These are phyloP conservation scores for Agonopterix alstromeriana DNA, from an alignment of 2,888 invertebrate genomes.

Conservation along the genomic window DNA sequence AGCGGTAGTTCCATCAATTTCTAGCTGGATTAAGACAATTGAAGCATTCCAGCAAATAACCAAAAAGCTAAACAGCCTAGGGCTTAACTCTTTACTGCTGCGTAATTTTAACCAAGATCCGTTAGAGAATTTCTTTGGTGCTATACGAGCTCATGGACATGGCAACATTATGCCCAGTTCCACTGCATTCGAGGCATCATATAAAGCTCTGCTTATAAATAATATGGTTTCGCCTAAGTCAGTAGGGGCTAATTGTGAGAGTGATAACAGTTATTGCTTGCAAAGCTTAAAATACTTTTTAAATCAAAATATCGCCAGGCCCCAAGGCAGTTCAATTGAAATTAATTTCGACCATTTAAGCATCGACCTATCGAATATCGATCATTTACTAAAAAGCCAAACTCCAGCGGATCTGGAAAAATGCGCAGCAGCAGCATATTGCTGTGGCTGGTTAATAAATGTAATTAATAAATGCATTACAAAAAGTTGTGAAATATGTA, in stretches of 20 bases:
- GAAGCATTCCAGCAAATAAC: slow-evolving; percentile 7
- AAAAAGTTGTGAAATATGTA: slow-evolving; percentile 2
- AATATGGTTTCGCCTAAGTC: slow-evolving; percentile 9
- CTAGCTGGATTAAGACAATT: slow-evolving; percentile 15
- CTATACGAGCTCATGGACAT: slow-evolving; percentile 11
- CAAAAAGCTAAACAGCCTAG: not conserved
- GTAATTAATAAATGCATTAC: slow-evolving; percentile 1
- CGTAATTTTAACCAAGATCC: slow-evolving; percentile 12
- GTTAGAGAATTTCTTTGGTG: slow-evolving; percentile 14
- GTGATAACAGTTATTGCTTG: slow-evolving; percentile 9
- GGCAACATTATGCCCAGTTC: slow-evolving; percentile 11
- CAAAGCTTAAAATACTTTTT: slow-evolving; percentile 7
- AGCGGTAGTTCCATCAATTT: slow-evolving; percentile 9
- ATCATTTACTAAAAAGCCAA: slow-evolving; percentile 4
- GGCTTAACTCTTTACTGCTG: slow-evolving; percentile 7
- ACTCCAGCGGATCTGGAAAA: not conserved
- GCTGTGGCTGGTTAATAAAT: slow-evolving; percentile 6
- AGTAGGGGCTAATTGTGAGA: slow-evolving; percentile 9
- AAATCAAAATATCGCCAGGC: slow-evolving; percentile 1
- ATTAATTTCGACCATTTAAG: slow-evolving; percentile 3
- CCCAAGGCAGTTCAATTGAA: not conserved
- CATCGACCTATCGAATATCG: slow-evolving; percentile 3
- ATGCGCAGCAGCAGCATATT: slow-evolving; percentile 6
- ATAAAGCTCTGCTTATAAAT: slow-evolving; percentile 6
- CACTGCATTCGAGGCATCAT: slow-evolving; percentile 7